These are phyloP conservation scores for Passerina amoena DNA, from an alignment of 2,113 vertebrate genomes.

Conservation along the genomic window DNA sequence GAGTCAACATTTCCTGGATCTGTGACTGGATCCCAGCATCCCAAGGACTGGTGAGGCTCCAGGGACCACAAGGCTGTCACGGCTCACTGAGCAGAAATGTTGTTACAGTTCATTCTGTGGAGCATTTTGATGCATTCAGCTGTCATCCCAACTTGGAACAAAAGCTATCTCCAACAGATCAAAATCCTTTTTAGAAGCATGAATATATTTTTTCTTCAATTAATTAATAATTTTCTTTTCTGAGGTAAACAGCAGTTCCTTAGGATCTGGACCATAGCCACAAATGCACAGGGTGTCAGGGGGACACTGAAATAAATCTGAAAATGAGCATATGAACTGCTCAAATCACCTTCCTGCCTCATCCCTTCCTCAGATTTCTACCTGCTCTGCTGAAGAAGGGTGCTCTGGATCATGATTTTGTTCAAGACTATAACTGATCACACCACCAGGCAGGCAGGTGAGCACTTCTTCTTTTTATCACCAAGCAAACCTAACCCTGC, in stretches of 20 bases:
- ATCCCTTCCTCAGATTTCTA: not conserved
- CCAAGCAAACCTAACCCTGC: not conserved
- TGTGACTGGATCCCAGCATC: not conserved
- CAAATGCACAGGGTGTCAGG: not conserved
- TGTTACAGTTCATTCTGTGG: not conserved
- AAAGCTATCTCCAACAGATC: not conserved
- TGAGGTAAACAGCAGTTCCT: not conserved
- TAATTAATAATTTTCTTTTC: not conserved
- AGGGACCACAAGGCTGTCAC: accelerated
- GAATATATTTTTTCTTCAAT: not conserved
- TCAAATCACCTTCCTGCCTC: not conserved
- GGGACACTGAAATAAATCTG: not conserved
- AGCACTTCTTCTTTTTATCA: not conserved
- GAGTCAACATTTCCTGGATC: not conserved
- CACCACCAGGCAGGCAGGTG: not conserved
- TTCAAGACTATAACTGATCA: not conserved
- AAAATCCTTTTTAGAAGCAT: not conserved
- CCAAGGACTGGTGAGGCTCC: not conserved
- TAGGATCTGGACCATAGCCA: not conserved
- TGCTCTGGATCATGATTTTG: not conserved
- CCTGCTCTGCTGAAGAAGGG: not conserved
- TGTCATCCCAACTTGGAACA: not conserved
- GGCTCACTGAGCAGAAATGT: not conserved
- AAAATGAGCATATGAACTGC: not conserved
- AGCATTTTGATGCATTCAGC: not conserved